Conservation (phyloP, 2,113 vertebrate species). For the Lophura nycthemera region DNA sequence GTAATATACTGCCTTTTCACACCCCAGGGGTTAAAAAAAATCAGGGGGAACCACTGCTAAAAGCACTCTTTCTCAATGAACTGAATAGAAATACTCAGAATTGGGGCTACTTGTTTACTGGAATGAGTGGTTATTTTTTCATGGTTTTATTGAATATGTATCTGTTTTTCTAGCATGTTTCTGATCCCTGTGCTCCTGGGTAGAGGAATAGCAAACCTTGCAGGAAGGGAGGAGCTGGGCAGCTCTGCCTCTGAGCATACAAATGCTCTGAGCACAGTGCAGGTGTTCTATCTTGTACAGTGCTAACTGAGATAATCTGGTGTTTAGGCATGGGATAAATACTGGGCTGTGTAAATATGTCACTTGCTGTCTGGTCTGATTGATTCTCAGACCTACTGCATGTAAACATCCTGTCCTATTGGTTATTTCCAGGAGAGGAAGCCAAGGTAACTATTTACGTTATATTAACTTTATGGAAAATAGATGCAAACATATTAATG, state of each 20-base stretch:
- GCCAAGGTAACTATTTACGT: constrained; percentile 36
- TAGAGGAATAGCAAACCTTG: not conserved
- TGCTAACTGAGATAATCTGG: not conserved
- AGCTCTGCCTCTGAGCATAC: not conserved
- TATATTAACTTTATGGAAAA: constrained; percentile 8
- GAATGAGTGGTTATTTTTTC: not conserved
- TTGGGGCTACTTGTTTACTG: not conserved
- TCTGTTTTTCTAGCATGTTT: not conserved
- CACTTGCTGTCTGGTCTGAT: constrained; percentile 1
- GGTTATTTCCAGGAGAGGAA: not conserved
- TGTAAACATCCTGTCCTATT: not conserved
- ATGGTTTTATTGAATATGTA: not conserved
- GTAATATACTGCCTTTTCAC: not conserved
- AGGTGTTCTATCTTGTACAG: not conserved
- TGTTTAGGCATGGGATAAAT: not conserved
- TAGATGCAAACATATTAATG: not conserved
- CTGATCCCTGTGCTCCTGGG: not conserved
- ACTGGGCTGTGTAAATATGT: not conserved
- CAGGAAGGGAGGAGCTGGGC: not conserved
- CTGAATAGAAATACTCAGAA: not conserved
- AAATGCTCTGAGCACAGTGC: not conserved
- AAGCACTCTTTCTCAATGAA: not conserved
- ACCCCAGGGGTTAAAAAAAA: not conserved
- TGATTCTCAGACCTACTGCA: not conserved
- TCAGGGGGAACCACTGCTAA: not conserved